These are phyloP conservation scores for Salvelinus namaycush DNA, from an alignment of 2,113 vertebrate genomes.

Conservation along the genomic window DNA sequence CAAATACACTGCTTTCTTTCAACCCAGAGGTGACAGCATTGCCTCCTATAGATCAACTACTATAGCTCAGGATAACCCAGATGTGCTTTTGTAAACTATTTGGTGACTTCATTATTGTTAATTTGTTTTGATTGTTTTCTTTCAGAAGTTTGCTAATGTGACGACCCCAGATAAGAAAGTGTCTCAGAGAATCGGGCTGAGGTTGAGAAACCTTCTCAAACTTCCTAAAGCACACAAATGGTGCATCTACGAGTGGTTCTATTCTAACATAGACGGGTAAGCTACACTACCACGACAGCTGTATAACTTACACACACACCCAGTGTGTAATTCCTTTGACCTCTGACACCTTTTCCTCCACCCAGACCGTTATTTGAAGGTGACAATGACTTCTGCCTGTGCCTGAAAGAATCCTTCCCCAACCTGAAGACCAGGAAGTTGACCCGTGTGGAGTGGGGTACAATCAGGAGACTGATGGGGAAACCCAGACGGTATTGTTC, in stretches of 20 bases:
- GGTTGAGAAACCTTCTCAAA: slow-evolving; percentile 94
- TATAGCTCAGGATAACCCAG: no score
- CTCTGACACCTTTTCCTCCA: slow-evolving; percentile 33
- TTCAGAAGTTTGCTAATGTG: slow-evolving; percentile 87
- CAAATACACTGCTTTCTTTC: no score
- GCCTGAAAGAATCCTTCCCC: slow-evolving; percentile 97
- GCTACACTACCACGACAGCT: slow-evolving; percentile 15
- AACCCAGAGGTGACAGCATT: no score
- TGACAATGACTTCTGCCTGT: slow-evolving; percentile 98
- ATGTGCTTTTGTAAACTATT: neutral
- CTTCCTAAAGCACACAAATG: slow-evolving; percentile 99
- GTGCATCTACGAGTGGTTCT: slow-evolving; percentile 99
- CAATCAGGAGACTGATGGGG: slow-evolving; percentile 96
- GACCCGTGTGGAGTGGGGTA: slow-evolving; percentile 96
- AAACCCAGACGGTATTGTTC: slow-evolving; percentile 89
- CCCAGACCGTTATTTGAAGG: slow-evolving; percentile 96
- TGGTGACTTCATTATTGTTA: slow-evolving; percentile 4
- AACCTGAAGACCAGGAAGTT: slow-evolving; percentile 96
- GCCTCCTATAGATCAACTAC: no score
- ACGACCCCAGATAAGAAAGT: slow-evolving; percentile 92
- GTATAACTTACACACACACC: neutral
- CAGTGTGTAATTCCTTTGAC: neutral
- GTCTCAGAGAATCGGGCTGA: slow-evolving; percentile 95
- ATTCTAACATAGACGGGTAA: slow-evolving; percentile 98
- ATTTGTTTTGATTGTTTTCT: slow-evolving; percentile 17